Evolutionary conservation across 2,797 vertebrate species (phyloP), one percentile per base, ranked within the genome.

Genomic region (Paramormyrops hopkinsi): DNA sequence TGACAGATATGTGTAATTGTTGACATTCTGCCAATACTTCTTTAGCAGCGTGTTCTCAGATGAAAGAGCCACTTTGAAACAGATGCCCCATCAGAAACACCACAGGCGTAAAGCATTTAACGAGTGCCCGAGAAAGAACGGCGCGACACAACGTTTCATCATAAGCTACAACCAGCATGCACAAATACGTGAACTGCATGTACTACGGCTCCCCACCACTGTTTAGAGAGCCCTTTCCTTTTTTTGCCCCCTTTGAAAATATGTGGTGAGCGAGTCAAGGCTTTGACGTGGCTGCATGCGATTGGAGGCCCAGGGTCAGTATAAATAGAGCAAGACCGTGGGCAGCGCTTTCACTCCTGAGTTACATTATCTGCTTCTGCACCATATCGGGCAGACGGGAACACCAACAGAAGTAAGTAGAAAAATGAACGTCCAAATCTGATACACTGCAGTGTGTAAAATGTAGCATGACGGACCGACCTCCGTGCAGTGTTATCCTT

Each of bases 311-410:
- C 22, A 91, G 92, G 88, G 1, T 92, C 92, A 90, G 88, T 96
- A 95, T 97, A 97, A 95, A 96, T 93, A 89, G 89, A 91, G 92
- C 93, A 93, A 92, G 54, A 93, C 92, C 73, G 59, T 83, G 14
- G 46, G 53, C 56, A 37, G 48, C 4, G 29, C 82, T 56, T 69
- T 90, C 87, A 91, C 89, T 87, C 50, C 59, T 96, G 95, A 96
- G 95, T 96, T 96, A 96, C 95, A 95, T 94, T 94, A 95, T 88
- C 93, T 95, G 95, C 94, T 96, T 94, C 96, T 97, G 96, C 96
- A 97, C 96, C 96, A 92, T 94, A 94, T 92, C 95, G 96, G 96
- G 96, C 96, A 96, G 95, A 96, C 95, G 93, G 96, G 96, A 94
- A 95, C 94, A 95, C 91, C 95, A 92, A 95, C 95, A 96, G 90